Conservation (phyloP, 1,140 invertebrate genomes). For the Cydia amplana region DNA sequence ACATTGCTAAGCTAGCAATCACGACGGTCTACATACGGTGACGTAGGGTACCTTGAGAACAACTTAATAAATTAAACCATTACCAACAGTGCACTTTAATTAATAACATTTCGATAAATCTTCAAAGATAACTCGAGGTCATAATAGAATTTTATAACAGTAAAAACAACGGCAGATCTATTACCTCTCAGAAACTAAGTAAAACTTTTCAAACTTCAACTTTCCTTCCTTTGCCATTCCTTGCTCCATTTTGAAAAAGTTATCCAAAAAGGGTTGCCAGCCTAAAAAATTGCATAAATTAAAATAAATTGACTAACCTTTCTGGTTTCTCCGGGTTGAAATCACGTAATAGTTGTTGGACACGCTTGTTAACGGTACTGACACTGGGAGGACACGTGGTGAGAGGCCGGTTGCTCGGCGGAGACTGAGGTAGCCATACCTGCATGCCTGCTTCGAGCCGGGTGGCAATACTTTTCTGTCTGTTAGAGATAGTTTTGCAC, state of each 20-base stretch:
- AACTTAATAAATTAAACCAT: neutral
- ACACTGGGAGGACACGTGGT: neutral
- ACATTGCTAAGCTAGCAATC: neutral
- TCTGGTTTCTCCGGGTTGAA: constrained; percentile 8
- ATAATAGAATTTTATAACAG: constrained; percentile 12
- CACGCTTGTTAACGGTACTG: neutral
- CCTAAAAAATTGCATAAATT: neutral
- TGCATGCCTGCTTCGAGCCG: constrained; percentile 17
- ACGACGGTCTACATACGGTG: neutral
- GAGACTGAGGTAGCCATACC: constrained; percentile 25
- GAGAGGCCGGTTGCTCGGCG: neutral
- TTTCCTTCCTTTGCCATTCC: constrained; percentile 1
- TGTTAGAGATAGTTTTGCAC: neutral
- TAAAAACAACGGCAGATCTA: constrained; percentile 26
- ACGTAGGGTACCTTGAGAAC: constrained; percentile 10
- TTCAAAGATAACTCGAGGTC: constrained; percentile 9
- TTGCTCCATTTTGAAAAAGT: neutral
- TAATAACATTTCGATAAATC: neutral
- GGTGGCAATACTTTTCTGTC: neutral
- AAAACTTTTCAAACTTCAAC: constrained; percentile 28
- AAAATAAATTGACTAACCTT: constrained; percentile 24
- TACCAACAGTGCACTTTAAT: neutral
- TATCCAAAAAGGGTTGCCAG: neutral
- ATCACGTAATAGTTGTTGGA: constrained; percentile 21
- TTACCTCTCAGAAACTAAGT: neutral